Conservation (phyloP, 1,140 invertebrate species). For the Sinonovacula constricta region DNA sequence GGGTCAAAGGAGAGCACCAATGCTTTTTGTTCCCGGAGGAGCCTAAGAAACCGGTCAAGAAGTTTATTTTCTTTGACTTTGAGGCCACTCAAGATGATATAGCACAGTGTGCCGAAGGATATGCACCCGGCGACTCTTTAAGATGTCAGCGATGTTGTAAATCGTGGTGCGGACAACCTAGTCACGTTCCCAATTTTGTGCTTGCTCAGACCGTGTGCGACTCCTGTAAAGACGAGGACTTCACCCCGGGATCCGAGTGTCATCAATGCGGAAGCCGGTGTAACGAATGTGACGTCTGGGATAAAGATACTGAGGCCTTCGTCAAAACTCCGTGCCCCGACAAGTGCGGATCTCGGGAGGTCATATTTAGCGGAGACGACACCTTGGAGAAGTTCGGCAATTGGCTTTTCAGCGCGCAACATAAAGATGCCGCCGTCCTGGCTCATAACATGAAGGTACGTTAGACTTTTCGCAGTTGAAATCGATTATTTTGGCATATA, state of each 20-base stretch:
- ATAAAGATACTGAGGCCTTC: not conserved
- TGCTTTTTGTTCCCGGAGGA: too few species aligned
- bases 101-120: too few species aligned
- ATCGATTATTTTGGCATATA: too few species aligned
- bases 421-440: too few species aligned
- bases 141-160: not conserved
- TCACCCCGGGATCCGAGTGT: not conserved
- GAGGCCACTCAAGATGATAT: too few species aligned
- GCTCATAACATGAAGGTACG: too few species aligned
- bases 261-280: not conserved
- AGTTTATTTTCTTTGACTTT: too few species aligned
- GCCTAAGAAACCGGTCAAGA: too few species aligned
- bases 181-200: constrained; percentile 10
- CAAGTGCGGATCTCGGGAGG: constrained; percentile 15
- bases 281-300: not conserved
- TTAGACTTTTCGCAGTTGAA: too few species aligned
- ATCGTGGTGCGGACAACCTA: too few species aligned
- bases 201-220: not conserved
- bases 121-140: too few species aligned
- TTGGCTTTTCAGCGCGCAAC: constrained; percentile 24
- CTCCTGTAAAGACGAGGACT: not conserved
- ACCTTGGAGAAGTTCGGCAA: constrained; percentile 5
- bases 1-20: too few species aligned
- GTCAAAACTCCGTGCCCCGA: not conserved
- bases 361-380: constrained; percentile 16